Evolutionary conservation across 2,888 invertebrate species (phyloP).

Genomic region (Molorchus minor): DNA sequence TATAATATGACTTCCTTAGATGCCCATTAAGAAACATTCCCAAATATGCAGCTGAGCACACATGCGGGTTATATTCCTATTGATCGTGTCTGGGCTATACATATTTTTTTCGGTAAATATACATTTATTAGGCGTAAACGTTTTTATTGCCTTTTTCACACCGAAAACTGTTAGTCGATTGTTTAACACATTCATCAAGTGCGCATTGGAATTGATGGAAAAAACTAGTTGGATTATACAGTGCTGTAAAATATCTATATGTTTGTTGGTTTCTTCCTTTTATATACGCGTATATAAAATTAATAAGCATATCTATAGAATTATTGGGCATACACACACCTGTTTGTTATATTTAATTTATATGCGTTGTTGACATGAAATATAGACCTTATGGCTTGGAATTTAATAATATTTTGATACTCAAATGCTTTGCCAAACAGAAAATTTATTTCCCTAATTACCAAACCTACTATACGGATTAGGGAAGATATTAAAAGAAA

Average conservation of each 20-base stretch:
- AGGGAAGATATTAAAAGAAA: no score
- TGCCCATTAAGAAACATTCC: conserved; percentile 24
- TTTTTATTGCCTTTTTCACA: conserved; percentile 46
- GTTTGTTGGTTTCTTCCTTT: no score
- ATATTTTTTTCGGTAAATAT: conserved; percentile 39
- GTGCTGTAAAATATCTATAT: not conserved
- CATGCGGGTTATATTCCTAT: conserved; percentile 40
- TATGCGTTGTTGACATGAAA: no score
- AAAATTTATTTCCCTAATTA: no score
- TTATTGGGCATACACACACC: not conserved
- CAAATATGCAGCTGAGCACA: conserved; percentile 45
- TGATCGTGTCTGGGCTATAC: conserved; percentile 41
- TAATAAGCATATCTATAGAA: not conserved
- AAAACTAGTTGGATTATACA: no score
- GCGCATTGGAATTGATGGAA: conserved; percentile 20
- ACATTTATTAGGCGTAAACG: conserved; percentile 38
- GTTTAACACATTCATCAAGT: conserved; percentile 38
- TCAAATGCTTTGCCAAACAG: no score
- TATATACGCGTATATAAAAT: conserved; percentile 1
- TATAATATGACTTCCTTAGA: conserved; percentile 29
- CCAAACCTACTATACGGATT: no score
- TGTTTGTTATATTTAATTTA: no score
- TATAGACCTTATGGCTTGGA: no score
- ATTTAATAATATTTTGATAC: no score
- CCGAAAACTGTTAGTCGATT: conserved; percentile 42